A percentile compares a stretch with the other conserved stretches of the same genome.
phyloP scores from a whole-genome alignment of 2,888 invertebrate genomes.

The Argyresthia goedartella region DNA sequence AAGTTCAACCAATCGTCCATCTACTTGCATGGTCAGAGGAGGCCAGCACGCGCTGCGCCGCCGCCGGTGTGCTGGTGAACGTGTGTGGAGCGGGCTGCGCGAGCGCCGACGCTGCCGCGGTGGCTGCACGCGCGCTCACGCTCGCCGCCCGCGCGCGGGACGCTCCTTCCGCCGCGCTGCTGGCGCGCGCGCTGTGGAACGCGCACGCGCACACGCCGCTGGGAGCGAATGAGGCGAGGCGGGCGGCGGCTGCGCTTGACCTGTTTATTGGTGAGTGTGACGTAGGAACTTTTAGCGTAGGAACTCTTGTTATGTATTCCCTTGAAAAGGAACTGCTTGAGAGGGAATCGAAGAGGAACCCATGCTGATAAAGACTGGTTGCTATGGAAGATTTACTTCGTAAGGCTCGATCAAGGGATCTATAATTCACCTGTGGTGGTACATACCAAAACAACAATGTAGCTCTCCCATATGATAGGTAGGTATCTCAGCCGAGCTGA shows the following conservation, averaged over 20 bases:
- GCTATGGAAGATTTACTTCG: too few species aligned
- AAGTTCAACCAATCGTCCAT: too few species aligned
- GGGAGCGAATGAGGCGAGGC: constrained; percentile 24
- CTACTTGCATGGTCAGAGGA: too few species aligned
- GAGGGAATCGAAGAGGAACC: neutral
- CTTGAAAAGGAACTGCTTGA: too few species aligned
- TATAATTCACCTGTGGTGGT: too few species aligned
- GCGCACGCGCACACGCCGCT: constrained; percentile 37
- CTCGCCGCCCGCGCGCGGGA: constrained; percentile 9
- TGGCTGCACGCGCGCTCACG: constrained; percentile 14
- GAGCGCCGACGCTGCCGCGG: constrained; percentile 50
- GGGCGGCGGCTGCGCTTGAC: constrained; percentile 58
- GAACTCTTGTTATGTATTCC: too few species aligned
- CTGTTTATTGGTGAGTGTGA: constrained; percentile 80
- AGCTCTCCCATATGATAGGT: neutral
- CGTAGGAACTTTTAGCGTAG: too few species aligned
- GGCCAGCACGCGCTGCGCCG: constrained; percentile 78
- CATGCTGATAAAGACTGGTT: neutral
- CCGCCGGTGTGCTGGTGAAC: constrained; percentile 87
- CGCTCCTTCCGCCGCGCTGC: constrained; percentile 28
- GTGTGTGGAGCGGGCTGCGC: constrained; percentile 58
- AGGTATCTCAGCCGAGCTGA: too few species aligned
- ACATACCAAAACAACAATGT: neutral
- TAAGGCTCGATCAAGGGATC: too few species aligned
- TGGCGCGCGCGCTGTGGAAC: constrained; percentile 36